Evolutionary conservation across 1,140 invertebrate species (phyloP), one percentile per base, ranked within the genome.

Genomic region (Pogonomyrmex barbatus): DNA sequence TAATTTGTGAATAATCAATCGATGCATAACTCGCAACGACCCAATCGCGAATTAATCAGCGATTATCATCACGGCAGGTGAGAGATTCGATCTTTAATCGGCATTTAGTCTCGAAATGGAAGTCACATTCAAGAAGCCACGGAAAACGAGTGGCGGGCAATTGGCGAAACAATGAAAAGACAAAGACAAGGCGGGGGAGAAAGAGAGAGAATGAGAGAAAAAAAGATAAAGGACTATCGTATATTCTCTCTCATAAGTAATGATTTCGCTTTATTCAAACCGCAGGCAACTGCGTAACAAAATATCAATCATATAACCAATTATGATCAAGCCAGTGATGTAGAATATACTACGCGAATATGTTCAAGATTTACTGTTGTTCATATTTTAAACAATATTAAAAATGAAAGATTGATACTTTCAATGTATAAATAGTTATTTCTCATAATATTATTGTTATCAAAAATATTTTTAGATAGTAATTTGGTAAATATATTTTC

Each of bases 11-110:
- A 92, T 92, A 88, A 85, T 33, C 87, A 83, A 91, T 90, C 88
- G 58, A 42, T 81, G 87, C 90, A 89, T 86, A 91, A 91, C 85
- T 90, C 84, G 91, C 70, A 88, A 77, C 60, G 90, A 91, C 88
- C 24, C 89, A 90, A 93, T 94, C 89, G 92, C 86, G 92, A 93
- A 94, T 94, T 94, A 94, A 95, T 95, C 94, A 94, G 84, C 85
- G 86, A 84, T 81, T 88, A 93, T 92, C 91, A 91, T 93, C 92
- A 87, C 86, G 82, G 85, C 89, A 92, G 88, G 54, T 14, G 56
- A 62, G 42, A 87, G 36, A 68, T 33, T 76, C 52, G 54, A 42
- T 75, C 68, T 86, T 82, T 86, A 70, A 73, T 81, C 73, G 67
- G 56, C 62, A 14, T 71, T 89, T 78, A 89, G 62, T 54, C n/a